Conservation (phyloP, 2,888 invertebrate genomes). For the Acrobeloides nanus region DNA sequence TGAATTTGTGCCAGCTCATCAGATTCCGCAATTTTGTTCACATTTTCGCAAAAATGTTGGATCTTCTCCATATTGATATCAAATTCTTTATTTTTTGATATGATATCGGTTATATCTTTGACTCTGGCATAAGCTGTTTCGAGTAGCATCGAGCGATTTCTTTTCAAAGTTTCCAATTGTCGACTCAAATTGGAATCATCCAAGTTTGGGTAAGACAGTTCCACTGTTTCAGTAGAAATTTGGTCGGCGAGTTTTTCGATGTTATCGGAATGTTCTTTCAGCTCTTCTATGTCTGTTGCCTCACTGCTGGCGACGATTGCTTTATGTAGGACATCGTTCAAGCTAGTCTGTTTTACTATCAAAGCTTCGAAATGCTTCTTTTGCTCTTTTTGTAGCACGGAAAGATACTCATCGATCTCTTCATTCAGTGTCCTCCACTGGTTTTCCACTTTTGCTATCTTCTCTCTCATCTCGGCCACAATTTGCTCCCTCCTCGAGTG, state of each 20-base stretch:
- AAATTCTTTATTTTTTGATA: no score
- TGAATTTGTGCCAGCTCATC: no score
- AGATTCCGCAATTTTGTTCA: no score
- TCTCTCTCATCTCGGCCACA: slow-evolving; percentile 20
- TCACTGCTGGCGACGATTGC: slow-evolving; percentile 56
- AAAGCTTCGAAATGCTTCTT: slow-evolving; percentile 22
- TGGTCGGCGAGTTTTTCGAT: no score
- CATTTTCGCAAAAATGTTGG: no score
- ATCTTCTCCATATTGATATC: no score
- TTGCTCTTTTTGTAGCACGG: slow-evolving; percentile 16
- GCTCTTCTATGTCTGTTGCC: slow-evolving; percentile 74
- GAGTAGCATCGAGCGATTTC: slow-evolving; percentile 61
- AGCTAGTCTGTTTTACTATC: slow-evolving; percentile 23
- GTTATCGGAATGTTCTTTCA: slow-evolving; percentile 80
- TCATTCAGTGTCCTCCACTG: slow-evolving; percentile 29
- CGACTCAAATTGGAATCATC: neutral
- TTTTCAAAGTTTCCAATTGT: slow-evolving; percentile 59
- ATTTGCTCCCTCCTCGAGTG: slow-evolving; percentile 7
- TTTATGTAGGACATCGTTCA: slow-evolving; percentile 29
- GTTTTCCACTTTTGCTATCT: slow-evolving; percentile 30
- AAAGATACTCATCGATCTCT: slow-evolving; percentile 26
- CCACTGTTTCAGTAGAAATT: no score
- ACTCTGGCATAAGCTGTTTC: no score
- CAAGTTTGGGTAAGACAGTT: no score
- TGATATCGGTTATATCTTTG: no score